phyloP scores from a whole-genome alignment of 2,113 vertebrate genomes.

The Mastomys natalensis region DNA sequence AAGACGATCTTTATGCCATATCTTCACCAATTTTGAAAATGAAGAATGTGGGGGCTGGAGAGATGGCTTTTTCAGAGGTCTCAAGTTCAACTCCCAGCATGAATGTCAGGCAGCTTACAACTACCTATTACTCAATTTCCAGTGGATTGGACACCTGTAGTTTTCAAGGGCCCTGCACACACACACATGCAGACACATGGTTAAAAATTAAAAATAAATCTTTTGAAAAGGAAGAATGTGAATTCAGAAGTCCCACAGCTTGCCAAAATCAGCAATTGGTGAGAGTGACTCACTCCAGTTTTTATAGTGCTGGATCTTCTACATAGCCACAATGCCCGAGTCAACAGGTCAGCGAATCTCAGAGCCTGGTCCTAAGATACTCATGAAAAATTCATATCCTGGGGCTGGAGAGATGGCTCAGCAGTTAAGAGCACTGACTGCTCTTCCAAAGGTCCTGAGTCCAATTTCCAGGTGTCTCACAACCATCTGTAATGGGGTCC shows the following conservation, averaged over 20 bases:
- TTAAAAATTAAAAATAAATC: not conserved
- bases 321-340: not conserved
- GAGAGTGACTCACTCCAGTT: not conserved
- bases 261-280: not conserved
- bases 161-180: not conserved
- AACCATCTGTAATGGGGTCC: too few species aligned
- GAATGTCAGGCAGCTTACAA: not conserved
- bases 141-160: not conserved
- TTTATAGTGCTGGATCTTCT: not conserved
- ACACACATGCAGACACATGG: too few species aligned
- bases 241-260: not conserved
- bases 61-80: not conserved
- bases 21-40: constrained; percentile 38
- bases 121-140: not conserved
- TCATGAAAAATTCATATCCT: constrained; percentile 24
- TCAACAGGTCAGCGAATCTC: not conserved
- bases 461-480: too few species aligned
- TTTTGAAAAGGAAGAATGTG: not conserved
- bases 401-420: too few species aligned
- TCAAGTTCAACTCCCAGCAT: not conserved
- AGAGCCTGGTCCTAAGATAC: not conserved
- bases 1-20: not conserved
- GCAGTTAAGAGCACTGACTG: too few species aligned
- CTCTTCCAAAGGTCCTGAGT: too few species aligned
- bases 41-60: not conserved